These are phyloP conservation scores for Patella vulgata DNA, from an alignment of 1,140 invertebrate genomes.

Conservation along the genomic window DNA sequence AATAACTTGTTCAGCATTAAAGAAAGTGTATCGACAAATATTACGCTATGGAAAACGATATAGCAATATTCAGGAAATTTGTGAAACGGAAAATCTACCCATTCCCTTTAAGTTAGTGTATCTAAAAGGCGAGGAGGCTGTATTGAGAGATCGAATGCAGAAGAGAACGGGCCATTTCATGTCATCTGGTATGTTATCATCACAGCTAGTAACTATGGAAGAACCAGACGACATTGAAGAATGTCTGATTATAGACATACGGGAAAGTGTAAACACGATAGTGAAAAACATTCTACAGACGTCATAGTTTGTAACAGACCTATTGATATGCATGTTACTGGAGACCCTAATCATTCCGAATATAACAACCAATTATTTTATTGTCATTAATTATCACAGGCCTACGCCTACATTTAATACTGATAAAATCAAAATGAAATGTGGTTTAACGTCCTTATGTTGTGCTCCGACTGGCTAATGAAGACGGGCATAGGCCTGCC, in stretches of 20 bases:
- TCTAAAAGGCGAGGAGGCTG: constrained; percentile 31
- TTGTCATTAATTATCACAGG: too few relatives aligned
- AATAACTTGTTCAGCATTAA: constrained; percentile 52
- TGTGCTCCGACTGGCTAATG: too few relatives aligned
- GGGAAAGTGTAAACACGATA: constrained; percentile 17
- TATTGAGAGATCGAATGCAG: constrained; percentile 25
- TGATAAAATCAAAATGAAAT: too few relatives aligned
- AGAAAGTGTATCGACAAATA: constrained; percentile 41
- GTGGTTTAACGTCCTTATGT: too few relatives aligned
- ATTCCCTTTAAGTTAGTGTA: constrained; percentile 39
- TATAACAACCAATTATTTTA: too few relatives aligned
- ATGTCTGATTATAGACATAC: constrained; percentile 28
- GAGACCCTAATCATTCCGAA: too few relatives aligned
- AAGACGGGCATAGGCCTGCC: too few relatives aligned
- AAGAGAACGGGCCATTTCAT: constrained; percentile 47
- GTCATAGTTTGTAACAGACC: too few relatives aligned
- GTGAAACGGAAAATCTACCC: not conserved
- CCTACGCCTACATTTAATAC: too few relatives aligned
- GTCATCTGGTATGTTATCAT: constrained; percentile 39
- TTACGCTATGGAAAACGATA: constrained; percentile 26
- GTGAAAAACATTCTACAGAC: constrained; percentile 16
- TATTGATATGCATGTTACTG: too few relatives aligned
- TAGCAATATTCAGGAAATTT: too few relatives aligned
- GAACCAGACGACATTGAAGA: constrained; percentile 31
- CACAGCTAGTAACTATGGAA: constrained; percentile 46